Evolutionary conservation across 2,888 invertebrate species (phyloP), one percentile per base, ranked within the genome.

Genomic region (Tribolium freemani): DNA sequence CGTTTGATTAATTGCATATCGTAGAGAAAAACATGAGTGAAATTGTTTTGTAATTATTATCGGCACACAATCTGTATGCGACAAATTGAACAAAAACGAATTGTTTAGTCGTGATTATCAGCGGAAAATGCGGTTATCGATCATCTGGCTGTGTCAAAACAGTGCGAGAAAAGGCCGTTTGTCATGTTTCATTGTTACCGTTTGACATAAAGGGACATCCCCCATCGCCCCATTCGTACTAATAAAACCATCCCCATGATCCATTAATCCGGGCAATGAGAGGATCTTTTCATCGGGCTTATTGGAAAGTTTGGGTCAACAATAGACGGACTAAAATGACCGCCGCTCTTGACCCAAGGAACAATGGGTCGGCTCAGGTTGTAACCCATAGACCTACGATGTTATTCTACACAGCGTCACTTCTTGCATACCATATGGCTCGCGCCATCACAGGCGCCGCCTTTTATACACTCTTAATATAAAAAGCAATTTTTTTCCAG

Each of bases 241-340:
- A 61, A 61, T 61, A 61, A 61, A 57, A 31, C 68, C 50, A 50
- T 38, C 57, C 68, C 78, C 76, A 48, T 61, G 76, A 78, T 79
- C 77, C 78, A 77, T 77, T 77, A 79, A 79, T 79, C 76, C 73
- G 73, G 70, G 73, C 69, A 77, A 72, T 73, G 68, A 77, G 74
- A 75, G 71, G 69, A 76, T 73, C 77, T 77, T 79, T 79, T 78
- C 77, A 77, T 76, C 72, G 68, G 53, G 53, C 69, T 74, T 75
- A 76, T 69, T 75, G 71, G 71, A 58, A 50, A 66, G 46, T 68
- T 68, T 58, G 57, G 58, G 16, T 8, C 58, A 45, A 58, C 58
- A 58, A 58, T 58, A 45, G 58, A 21, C 13, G 45, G 50, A 3
- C 45, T 10, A 21, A 44, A 53, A 54, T 69, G 69, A 69, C 69